These are phyloP conservation scores for Ethmia dodecea DNA, from an alignment of 2,888 invertebrate species.

Conservation along the genomic window DNA sequence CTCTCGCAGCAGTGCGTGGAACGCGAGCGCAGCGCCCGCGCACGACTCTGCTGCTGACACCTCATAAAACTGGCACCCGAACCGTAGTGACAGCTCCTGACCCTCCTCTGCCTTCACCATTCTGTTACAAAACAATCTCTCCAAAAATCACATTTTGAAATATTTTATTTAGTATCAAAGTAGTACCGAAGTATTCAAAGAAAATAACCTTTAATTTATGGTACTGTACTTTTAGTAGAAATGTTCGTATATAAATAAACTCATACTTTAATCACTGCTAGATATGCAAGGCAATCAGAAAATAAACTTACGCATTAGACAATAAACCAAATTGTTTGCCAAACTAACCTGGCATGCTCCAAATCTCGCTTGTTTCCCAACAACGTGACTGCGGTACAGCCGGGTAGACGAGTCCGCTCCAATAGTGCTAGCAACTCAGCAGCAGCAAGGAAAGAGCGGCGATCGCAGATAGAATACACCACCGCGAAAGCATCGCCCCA, in stretches of 20 bases:
- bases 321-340: no score
- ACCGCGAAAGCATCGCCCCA: slow-evolving; percentile 92
- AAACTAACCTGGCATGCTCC: slow-evolving; percentile 83
- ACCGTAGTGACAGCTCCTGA: slow-evolving; percentile 86
- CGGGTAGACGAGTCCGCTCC: slow-evolving; percentile 84
- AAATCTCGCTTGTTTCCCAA: slow-evolving; percentile 90
- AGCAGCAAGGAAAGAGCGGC: slow-evolving; percentile 85
- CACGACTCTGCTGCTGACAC: slow-evolving; percentile 90
- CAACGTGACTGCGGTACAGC: slow-evolving; percentile 86
- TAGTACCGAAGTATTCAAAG: no score
- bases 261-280: no score
- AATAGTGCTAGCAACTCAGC: slow-evolving; percentile 83
- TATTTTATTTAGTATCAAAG: no score
- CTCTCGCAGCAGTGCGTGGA: slow-evolving; percentile 85
- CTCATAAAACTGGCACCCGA: slow-evolving; percentile 90
- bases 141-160: no score
- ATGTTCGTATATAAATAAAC: no score
- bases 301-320: no score
- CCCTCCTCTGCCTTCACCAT: slow-evolving; percentile 88
- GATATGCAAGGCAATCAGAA: no score
- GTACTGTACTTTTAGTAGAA: no score
- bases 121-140: slow-evolving; percentile 54
- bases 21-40: slow-evolving; percentile 88
- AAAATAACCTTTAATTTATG: no score
- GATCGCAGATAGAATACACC: slow-evolving; percentile 88